Conservation (phyloP, 1,140 invertebrate species). For the Drosophila malerkotliana region DNA sequence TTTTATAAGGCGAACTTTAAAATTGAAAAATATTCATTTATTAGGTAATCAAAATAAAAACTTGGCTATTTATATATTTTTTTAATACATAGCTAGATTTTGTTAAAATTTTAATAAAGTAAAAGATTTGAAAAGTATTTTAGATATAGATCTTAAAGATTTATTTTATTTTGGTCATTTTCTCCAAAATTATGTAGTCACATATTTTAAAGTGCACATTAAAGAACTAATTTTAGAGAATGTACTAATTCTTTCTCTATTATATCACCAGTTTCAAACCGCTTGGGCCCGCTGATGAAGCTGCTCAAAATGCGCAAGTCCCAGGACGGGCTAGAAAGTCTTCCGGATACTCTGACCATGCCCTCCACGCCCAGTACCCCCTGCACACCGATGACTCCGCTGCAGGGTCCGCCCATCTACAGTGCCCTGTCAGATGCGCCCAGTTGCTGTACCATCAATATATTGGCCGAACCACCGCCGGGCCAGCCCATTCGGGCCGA, state of each 20-base stretch:
- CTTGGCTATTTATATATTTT: neutral
- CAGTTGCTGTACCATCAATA: conserved; percentile 83
- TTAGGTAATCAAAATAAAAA: conserved; percentile 3
- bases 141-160: too few relatives aligned
- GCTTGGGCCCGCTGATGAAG: conserved; percentile 77
- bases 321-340: conserved; percentile 75
- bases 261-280: conserved; percentile 72
- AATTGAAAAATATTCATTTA: neutral
- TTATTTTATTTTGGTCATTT: neutral
- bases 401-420: conserved; percentile 48
- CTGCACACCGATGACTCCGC: conserved; percentile 34
- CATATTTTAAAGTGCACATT: neutral
- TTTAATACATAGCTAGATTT: neutral
- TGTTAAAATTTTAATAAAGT: neutral
- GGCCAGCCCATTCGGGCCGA: conserved; percentile 84
- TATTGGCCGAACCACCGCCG: conserved; percentile 81
- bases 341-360: conserved; percentile 58
- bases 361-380: conserved; percentile 53
- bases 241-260: conserved; percentile 3
- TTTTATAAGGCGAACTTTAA: neutral
- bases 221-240: neutral
- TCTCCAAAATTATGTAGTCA: neutral
- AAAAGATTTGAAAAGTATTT: neutral
- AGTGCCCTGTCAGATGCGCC: conserved; percentile 47
- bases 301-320: conserved; percentile 77